These are phyloP conservation scores for Epinotia brunnichana DNA, from an alignment of 2,888 invertebrate genomes.

Conservation along the genomic window DNA sequence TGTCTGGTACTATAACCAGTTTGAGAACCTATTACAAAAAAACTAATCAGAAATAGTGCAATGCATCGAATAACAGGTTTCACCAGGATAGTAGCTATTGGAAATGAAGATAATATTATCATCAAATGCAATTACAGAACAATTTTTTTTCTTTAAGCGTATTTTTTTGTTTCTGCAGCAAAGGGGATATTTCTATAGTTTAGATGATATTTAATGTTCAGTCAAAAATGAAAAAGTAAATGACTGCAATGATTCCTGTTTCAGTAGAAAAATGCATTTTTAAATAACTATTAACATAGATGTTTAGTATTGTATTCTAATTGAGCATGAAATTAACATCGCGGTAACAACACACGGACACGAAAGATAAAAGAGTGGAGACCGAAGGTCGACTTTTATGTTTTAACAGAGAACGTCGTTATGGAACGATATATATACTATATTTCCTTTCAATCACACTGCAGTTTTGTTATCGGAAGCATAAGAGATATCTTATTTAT, in stretches of 20 bases:
- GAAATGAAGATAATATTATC: too few species aligned
- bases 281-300: neutral
- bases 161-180: too few species aligned
- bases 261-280: neutral
- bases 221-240: too few species aligned
- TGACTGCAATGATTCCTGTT: neutral
- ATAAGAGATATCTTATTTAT: slow-evolving; percentile 7
- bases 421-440: neutral
- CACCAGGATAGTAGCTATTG: too few species aligned
- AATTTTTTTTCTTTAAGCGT: too few species aligned
- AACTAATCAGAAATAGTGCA: too few species aligned
- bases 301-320: slow-evolving; percentile 12
- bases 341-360: neutral
- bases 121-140: too few species aligned
- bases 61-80: too few species aligned
- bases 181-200: too few species aligned
- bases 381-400: slow-evolving; percentile 47
- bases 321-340: neutral
- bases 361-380: slow-evolving; percentile 33
- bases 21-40: too few species aligned
- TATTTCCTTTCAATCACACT: neutral
- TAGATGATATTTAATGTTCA: too few species aligned
- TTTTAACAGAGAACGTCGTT: slow-evolving; percentile 2
- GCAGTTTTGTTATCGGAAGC: neutral
- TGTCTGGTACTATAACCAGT: too few species aligned